These are phyloP conservation scores for Drosophila vallismaia DNA, from an alignment of 2,888 invertebrate genomes.

Conservation along the genomic window DNA sequence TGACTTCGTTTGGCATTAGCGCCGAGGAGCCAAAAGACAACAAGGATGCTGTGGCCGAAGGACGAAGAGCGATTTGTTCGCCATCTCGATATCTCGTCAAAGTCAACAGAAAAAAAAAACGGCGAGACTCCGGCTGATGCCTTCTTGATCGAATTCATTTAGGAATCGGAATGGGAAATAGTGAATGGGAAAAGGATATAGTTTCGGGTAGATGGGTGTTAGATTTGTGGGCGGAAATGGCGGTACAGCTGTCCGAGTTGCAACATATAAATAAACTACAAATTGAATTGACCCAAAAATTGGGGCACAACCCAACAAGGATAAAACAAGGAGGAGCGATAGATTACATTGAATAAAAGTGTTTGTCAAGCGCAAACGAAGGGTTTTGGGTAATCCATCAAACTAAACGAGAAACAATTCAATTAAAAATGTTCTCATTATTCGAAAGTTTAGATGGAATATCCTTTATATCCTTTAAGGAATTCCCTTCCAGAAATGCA, in stretches of 20 bases:
- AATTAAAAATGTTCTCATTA: not conserved
- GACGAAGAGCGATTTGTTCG: conserved; percentile 15
- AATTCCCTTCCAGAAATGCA: not conserved
- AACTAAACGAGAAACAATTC: not conserved
- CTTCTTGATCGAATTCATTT: conserved; percentile 10
- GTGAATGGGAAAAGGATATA: not conserved
- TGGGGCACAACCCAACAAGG: conserved; percentile 22
- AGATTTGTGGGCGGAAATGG: not conserved
- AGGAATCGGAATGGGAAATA: too few relatives aligned
- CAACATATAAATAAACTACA: conserved; percentile 50
- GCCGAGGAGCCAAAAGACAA: not conserved
- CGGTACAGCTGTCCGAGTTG: conserved; percentile 11
- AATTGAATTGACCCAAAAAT: conserved; percentile 53
- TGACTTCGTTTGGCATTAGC: conserved; percentile 36
- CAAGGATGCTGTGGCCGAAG: not conserved
- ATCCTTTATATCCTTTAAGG: not conserved
- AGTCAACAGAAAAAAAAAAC: conserved; percentile 13
- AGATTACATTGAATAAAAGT: conserved; percentile 12
- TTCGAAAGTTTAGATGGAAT: too few relatives aligned
- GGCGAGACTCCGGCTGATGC: not conserved
- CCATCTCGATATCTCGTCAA: conserved; percentile 20
- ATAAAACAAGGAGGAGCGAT: conserved; percentile 7
- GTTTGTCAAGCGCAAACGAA: conserved; percentile 24
- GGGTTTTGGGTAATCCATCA: conserved; percentile 7
- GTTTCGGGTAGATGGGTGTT: not conserved